Conservation (phyloP, 1,140 invertebrate species). For the Drosophila albomicans region DNA sequence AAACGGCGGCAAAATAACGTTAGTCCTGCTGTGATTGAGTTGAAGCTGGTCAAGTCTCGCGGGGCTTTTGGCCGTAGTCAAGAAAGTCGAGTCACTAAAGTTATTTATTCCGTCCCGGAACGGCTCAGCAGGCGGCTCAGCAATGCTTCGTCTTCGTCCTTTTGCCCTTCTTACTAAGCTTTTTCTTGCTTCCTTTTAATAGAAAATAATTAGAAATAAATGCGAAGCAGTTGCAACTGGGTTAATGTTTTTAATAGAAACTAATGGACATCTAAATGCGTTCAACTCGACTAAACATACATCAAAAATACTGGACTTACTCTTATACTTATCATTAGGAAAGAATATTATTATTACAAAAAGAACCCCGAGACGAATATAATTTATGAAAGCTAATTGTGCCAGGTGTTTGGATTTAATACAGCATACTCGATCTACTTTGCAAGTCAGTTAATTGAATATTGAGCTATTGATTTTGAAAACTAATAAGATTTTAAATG, state of each 20-base stretch:
- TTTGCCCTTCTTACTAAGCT: background rate
- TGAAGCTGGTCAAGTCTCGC: constrained; percentile 73
- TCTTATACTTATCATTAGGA: no score
- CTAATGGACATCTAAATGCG: constrained; percentile 63
- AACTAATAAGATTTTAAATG: background rate
- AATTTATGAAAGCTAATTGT: background rate
- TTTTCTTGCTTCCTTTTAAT: constrained; percentile 61
- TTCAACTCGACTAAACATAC: background rate
- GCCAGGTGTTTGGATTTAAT: background rate
- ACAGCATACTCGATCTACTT: no score
- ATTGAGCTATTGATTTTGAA: background rate
- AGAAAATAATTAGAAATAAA: constrained; percentile 81
- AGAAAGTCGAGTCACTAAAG: constrained; percentile 52
- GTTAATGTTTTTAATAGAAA: constrained; percentile 64
- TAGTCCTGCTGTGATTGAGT: constrained; percentile 78
- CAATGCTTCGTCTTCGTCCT: constrained; percentile 10
- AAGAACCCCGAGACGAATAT: no score
- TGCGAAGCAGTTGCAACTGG: constrained; percentile 51
- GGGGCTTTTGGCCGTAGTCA: constrained; percentile 36
- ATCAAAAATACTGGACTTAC: background rate
- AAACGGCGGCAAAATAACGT: constrained; percentile 65
- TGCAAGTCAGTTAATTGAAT: constrained; percentile 5
- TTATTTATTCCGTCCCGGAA: constrained; percentile 55
- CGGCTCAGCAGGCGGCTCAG: constrained; percentile 47
- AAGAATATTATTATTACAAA: no score